phyloP scores from a whole-genome alignment of 2,797 vertebrate species.

The Hozukius guyotensis region DNA sequence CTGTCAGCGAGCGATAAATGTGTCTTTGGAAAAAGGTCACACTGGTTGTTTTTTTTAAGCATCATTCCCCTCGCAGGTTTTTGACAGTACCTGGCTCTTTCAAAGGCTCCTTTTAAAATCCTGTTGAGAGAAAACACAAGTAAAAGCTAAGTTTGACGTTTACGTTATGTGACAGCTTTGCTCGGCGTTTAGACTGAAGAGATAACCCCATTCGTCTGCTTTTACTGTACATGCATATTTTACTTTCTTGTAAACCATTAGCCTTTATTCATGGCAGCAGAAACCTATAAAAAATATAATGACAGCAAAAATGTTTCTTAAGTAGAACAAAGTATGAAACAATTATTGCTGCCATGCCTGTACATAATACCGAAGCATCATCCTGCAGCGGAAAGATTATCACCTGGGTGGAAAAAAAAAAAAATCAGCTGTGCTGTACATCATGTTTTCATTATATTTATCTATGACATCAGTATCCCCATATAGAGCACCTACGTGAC shows the following conservation, averaged over 20 bases:
- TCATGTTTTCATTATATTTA: background rate
- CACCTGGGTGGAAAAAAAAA: background rate
- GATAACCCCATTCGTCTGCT: constrained; percentile 3
- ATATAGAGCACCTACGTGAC: background rate
- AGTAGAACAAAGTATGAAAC: background rate
- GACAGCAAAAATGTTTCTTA: background rate
- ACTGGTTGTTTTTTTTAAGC: constrained; percentile 33
- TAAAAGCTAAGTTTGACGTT: constrained; percentile 8
- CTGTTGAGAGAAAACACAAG: constrained; percentile 12
- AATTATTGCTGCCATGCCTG: background rate
- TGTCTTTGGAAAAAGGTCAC: constrained; percentile 46
- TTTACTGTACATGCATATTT: constrained; percentile 17
- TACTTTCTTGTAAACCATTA: background rate
- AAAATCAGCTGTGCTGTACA: background rate
- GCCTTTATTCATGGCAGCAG: constrained; percentile 18
- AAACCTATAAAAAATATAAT: background rate
- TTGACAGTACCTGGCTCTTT: constrained; percentile 30
- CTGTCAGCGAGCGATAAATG: constrained; percentile 52
- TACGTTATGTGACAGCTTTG: background rate
- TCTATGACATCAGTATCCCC: background rate
- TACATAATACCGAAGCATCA: background rate
- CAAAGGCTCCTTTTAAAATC: constrained; percentile 19
- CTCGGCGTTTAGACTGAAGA: background rate
- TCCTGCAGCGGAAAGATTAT: constrained; percentile 1
- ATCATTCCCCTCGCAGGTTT: constrained; percentile 34